Conservation (phyloP, 2,888 invertebrate species). For the Eulithis prunata region DNA sequence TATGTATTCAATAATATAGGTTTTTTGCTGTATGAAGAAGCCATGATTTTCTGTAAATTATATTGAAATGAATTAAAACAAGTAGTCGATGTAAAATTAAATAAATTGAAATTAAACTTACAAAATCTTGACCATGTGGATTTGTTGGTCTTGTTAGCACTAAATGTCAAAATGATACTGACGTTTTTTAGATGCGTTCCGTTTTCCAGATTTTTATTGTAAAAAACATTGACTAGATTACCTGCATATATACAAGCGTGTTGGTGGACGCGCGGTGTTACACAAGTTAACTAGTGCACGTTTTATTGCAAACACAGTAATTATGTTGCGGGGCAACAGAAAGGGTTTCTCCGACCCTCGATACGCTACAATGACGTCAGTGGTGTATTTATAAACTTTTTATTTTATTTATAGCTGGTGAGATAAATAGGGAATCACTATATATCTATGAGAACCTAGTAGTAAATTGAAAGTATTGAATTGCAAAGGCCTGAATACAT, state of each 20-base stretch:
- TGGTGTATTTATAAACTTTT: constrained; percentile 3
- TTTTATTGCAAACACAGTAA: constrained; percentile 19
- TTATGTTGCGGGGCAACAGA: constrained; percentile 30
- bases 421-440: no score
- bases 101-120: constrained; percentile 8
- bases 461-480: no score
- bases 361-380: constrained; percentile 10
- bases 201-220: neutral
- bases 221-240: no score
- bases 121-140: constrained; percentile 25
- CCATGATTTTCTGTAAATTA: constrained; percentile 28
- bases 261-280: constrained; percentile 1
- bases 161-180: constrained; percentile 1
- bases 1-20: constrained; percentile 81
- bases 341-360: constrained; percentile 22
- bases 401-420: neutral
- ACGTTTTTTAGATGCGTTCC: constrained; percentile 3
- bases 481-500: no score
- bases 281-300: constrained; percentile 13
- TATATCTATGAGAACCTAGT: no score
- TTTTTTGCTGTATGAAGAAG: constrained; percentile 79
- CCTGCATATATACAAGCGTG: neutral
- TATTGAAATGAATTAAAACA: constrained; percentile 1
- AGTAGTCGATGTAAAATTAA: neutral
- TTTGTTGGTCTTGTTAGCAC: constrained; percentile 5